Evolutionary conservation across 2,888 invertebrate species (phyloP).

Genomic region (Caenorhabditis panamensis): DNA sequence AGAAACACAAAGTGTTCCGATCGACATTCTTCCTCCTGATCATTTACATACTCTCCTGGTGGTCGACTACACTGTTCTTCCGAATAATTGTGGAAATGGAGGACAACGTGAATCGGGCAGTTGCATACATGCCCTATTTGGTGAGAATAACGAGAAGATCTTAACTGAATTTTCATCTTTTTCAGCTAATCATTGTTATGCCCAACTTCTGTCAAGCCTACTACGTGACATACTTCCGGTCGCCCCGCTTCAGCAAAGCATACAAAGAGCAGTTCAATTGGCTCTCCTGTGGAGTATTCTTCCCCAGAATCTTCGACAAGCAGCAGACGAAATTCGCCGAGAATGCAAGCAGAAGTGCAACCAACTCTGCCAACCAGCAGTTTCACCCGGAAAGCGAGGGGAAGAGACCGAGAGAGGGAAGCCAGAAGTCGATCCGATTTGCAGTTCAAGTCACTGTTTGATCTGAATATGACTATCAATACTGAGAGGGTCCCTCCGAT

Average conservation of each 20-base stretch:
- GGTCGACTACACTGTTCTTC: conserved; percentile 24
- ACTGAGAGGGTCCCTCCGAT: background rate
- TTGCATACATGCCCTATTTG: conserved; percentile 46
- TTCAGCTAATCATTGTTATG: conserved; percentile 42
- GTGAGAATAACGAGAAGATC: conserved; percentile 14
- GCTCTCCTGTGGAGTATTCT: conserved; percentile 28
- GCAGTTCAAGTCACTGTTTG: conserved; percentile 4
- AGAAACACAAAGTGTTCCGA: conserved; percentile 57
- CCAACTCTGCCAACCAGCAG: conserved; percentile 3
- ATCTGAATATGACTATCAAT: background rate
- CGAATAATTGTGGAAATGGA: conserved; percentile 26
- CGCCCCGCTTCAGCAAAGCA: conserved; percentile 20
- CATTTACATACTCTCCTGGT: conserved; percentile 54
- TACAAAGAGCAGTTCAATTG: conserved; percentile 27
- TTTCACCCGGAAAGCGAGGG: background rate
- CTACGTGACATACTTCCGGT: conserved; percentile 37
- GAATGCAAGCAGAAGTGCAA: conserved; percentile 1
- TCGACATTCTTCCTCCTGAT: conserved; percentile 52
- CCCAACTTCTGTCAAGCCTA: conserved; percentile 48
- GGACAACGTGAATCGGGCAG: conserved; percentile 8
- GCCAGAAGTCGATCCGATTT: conserved; percentile 10
- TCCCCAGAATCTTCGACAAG: conserved; percentile 25
- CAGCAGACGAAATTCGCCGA: background rate
- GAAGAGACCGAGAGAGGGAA: background rate
- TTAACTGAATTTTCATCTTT: background rate